Base-by-base conservation (phyloP, 2,797 vertebrate genomes). In the Tinamus major region DNA sequence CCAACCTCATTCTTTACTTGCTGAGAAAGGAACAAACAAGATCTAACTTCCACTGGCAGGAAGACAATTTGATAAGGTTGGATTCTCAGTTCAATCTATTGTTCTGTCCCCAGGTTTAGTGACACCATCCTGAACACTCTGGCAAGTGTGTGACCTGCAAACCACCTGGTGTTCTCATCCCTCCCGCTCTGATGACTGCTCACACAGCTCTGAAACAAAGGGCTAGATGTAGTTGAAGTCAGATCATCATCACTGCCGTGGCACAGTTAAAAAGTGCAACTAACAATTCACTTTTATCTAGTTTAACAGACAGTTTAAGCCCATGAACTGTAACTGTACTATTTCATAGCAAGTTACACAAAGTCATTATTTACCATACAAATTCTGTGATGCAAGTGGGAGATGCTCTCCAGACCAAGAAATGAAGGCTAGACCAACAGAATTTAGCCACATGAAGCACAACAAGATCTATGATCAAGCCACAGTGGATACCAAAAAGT, bases 381-480 rank as follows among this genome's bases (percentile, higher is more conserved):
- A 85, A 37, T 42, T 63, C 59, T 76, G 78, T 55, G 55, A 56
- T 46, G 18, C 63, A 51, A 61, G 16, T 61, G 23, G 63, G 86
- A 81, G 75, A 74, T 59, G 71, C 12, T 77, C 64, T 63, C 67
- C 58, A 81, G 46, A 81, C 24, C 26, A 74, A 84, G 46, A 79
- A 85, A 74, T 2, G 3, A 80, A 85, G 65, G 21, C 65, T 81
- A 75, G 5, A 72, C 19, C 58, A 87, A 71, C 56, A 79, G 51
- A 69, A 44, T 33, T 14, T 88, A 33, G 64, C 80, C 80, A 90
- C 92, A 85, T 48, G 27, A 94, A 93, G 64, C 51, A 83, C n/a
- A 58, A 35, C 7, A 44, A 49, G 51, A 92, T 39, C 42, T 82
- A 51, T 56, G 88, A 24, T 79, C 33, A 78, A 90, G 58, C 59